Conservation (phyloP, 1,140 invertebrate species). For the Rhopalosiphum maidis region DNA sequence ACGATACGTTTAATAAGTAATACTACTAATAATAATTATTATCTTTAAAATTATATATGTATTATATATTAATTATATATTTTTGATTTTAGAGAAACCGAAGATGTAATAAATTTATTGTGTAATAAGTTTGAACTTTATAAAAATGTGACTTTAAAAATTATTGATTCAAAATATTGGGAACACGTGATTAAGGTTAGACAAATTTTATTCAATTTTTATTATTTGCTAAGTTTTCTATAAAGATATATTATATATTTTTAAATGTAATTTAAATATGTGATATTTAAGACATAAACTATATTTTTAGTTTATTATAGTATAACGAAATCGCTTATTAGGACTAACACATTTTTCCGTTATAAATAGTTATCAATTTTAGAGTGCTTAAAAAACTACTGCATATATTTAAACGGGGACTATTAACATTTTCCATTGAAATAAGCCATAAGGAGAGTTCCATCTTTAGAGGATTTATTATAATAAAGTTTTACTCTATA, state of each 20-base stretch:
- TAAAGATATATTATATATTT: not conserved
- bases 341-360: no score
- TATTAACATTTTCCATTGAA: no score
- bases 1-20: constrained; percentile 18
- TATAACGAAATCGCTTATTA: no score
- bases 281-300: not conserved
- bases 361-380: no score
- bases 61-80: no score
- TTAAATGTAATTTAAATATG: not conserved
- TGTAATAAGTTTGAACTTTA: not conserved
- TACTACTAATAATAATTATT: not conserved
- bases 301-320: no score
- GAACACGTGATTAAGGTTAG: not conserved
- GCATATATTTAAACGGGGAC: no score
- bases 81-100: constrained; percentile 15
- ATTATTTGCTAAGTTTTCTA: not conserved
- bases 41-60: not conserved
- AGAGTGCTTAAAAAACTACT: no score
- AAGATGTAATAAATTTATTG: constrained; percentile 31
- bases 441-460: no score
- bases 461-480: no score
- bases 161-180: not conserved
- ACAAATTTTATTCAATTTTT: not conserved
- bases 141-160: not conserved
- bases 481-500: no score